Evolutionary conservation across 2,797 vertebrate species (phyloP).

Genomic region (Crax fasciolata): DNA sequence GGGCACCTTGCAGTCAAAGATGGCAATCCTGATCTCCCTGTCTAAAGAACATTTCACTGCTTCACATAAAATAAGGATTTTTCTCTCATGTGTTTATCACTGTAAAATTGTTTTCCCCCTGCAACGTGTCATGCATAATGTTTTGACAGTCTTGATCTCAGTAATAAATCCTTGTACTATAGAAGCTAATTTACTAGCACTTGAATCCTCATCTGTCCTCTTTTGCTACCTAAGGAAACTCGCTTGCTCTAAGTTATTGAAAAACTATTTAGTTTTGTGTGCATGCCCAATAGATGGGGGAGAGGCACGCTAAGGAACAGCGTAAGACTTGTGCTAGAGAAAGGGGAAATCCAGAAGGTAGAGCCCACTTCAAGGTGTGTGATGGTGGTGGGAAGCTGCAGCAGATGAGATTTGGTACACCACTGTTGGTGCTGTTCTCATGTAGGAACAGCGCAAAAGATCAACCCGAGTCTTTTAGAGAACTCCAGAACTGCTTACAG

Average conservation of each 20-base stretch:
- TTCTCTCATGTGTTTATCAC: background rate
- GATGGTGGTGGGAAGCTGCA: background rate
- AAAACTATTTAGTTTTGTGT: background rate
- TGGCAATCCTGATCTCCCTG: rapidly evolving
- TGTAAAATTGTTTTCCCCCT: background rate
- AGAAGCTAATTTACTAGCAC: background rate
- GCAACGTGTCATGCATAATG: background rate
- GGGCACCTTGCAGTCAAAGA: background rate
- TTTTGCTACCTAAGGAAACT: background rate
- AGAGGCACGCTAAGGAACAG: rapidly evolving
- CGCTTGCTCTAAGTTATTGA: background rate
- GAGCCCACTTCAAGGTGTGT: background rate
- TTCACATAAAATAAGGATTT: background rate
- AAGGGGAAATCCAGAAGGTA: background rate
- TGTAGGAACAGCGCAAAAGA: background rate
- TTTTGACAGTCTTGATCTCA: background rate
- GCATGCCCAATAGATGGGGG: background rate
- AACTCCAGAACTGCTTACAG: background rate
- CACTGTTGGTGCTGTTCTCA: background rate
- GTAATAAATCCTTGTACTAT: background rate
- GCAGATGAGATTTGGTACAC: background rate
- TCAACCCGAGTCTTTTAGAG: rapidly evolving
- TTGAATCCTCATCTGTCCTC: background rate
- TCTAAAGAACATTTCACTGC: background rate
- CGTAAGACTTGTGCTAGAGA: background rate